Conservation (phyloP, 2,113 vertebrate species). For the Serinus canaria region DNA sequence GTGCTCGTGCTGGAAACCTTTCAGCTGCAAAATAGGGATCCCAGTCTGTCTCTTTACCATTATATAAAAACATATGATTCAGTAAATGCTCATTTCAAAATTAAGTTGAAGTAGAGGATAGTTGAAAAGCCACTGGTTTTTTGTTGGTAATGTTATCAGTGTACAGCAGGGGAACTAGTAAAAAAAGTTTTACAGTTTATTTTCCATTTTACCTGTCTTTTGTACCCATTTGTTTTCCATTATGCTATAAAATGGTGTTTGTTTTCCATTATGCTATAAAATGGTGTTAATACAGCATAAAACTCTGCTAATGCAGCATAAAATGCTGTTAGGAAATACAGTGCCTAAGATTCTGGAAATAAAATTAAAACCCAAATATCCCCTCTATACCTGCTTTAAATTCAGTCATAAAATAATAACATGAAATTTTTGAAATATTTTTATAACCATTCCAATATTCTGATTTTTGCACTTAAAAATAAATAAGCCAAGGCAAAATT, state of each 20-base stretch:
- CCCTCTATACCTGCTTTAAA: background rate
- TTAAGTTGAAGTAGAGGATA: background rate
- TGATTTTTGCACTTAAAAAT: background rate
- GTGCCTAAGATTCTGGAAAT: background rate
- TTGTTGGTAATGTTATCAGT: background rate
- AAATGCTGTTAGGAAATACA: conserved; percentile 22
- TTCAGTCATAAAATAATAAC: conserved; percentile 4
- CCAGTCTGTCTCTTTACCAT: background rate
- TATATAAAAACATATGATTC: background rate
- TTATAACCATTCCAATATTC: background rate
- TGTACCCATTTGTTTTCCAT: conserved; percentile 17
- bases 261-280: conserved; percentile 22
- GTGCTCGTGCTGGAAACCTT: background rate
- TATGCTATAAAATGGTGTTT: conserved; percentile 6
- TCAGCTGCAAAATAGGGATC: background rate
- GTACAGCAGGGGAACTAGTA: background rate
- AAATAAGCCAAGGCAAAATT: background rate
- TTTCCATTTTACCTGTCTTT: conserved; percentile 27
- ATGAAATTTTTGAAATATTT: background rate
- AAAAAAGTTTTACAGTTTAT: background rate
- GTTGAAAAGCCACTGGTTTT: background rate
- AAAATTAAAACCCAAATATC: background rate
- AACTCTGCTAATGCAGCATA: conserved; percentile 25
- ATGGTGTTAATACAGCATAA: background rate
- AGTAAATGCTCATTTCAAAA: background rate